phyloP scores from a whole-genome alignment of 2,888 invertebrate species.

The Parnassius orleans region DNA sequence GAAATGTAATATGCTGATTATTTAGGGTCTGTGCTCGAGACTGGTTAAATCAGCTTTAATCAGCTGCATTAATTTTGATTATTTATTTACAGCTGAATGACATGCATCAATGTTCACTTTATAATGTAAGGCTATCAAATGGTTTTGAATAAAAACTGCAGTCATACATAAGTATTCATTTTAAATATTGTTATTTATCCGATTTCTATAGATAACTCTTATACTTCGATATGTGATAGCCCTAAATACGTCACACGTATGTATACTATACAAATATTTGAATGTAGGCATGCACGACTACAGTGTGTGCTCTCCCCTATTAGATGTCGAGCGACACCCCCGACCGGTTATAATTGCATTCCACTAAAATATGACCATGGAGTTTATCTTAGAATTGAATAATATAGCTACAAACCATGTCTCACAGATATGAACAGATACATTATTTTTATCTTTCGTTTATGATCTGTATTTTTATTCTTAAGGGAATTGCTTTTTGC shows the following conservation, averaged over 20 bases:
- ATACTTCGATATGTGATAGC: conserved; percentile 39
- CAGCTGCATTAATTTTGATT: too few species aligned
- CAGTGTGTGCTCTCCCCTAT: conserved; percentile 55
- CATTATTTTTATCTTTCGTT: conserved; percentile 20
- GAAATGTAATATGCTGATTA: too few species aligned
- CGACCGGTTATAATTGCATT: conserved; percentile 74
- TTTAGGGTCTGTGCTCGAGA: too few species aligned
- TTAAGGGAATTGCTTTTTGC: conserved; percentile 1
- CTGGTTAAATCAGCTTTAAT: too few species aligned
- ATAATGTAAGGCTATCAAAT: too few species aligned
- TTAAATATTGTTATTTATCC: too few species aligned
- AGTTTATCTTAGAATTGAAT: conserved; percentile 28
- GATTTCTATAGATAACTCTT: too few species aligned
- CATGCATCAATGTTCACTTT: too few species aligned
- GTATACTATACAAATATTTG: conserved; percentile 51
- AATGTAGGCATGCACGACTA: conserved; percentile 53
- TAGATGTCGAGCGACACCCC: conserved; percentile 55
- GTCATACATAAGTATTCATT: too few species aligned
- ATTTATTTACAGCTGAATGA: too few species aligned
- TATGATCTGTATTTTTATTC: conserved; percentile 12
- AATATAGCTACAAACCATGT: conserved; percentile 22
- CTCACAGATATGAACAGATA: conserved; percentile 17
- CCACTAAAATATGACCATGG: conserved; percentile 70
- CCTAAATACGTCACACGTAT: conserved; percentile 45
- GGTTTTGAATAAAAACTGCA: too few species aligned